These are phyloP conservation scores for Chrysotoxum bicinctum DNA, from an alignment of 2,888 invertebrate genomes.

Conservation along the genomic window DNA sequence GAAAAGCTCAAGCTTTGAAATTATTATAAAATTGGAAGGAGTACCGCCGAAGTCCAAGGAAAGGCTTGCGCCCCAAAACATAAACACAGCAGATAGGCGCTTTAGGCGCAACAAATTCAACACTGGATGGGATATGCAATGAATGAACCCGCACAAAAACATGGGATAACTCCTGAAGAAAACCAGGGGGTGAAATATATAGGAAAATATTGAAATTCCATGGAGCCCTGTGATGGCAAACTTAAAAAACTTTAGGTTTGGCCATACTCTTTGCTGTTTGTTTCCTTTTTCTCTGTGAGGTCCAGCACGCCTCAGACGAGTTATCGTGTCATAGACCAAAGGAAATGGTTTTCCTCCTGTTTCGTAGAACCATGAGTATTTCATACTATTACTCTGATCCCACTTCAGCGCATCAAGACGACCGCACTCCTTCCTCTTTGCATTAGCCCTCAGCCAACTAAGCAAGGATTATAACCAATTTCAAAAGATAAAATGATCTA, in stretches of 20 bases:
- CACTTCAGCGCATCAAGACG: background rate
- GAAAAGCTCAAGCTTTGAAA: no score
- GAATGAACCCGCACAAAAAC: slow-evolving; percentile 62
- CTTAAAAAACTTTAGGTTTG: slow-evolving; percentile 30
- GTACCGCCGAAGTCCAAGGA: no score
- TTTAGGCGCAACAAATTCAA: background rate
- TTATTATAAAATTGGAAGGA: no score
- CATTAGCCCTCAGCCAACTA: slow-evolving; percentile 24
- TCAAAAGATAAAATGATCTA: slow-evolving; percentile 24
- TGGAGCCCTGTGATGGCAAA: slow-evolving; percentile 39
- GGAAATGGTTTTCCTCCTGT: slow-evolving; percentile 53
- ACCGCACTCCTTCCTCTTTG: slow-evolving; percentile 20
- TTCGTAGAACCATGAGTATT: slow-evolving; percentile 12
- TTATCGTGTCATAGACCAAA: slow-evolving; percentile 17
- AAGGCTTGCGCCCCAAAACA: background rate
- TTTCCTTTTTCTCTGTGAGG: slow-evolving; percentile 32
- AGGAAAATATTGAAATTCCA: slow-evolving; percentile 47
- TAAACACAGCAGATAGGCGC: background rate
- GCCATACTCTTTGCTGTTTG: slow-evolving; percentile 37
- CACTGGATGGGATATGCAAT: slow-evolving; percentile 60
- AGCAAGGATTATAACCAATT: slow-evolving; percentile 56
- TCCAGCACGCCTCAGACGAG: background rate
- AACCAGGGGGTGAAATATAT: background rate
- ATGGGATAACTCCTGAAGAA: background rate
- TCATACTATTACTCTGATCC: slow-evolving; percentile 16